Evolutionary conservation across 92 coral and sea anemone genomes (phyloP), one percentile per base, ranked within the genome.

Genomic region (Actinernus sp.): DNA sequence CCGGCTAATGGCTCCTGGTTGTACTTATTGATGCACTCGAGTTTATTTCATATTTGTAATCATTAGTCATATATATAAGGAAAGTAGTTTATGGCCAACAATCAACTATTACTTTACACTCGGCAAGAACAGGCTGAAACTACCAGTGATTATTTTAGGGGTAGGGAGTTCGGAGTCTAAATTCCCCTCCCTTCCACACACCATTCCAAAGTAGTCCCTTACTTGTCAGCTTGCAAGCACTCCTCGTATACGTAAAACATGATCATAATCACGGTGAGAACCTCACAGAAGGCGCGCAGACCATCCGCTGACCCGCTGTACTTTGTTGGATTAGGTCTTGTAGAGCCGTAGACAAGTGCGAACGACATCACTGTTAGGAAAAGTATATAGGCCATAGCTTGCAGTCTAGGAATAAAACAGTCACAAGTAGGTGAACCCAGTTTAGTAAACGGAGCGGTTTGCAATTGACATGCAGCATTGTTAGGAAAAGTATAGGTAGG

Each of bases 281-380:
- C 66, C 76, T 92, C 97, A 54, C 97, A 92, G 68, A 92, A 81
- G n/a, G 84, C 65, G 49, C 97, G 82, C 63, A 92, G 58, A 16
- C 87, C 79, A 20, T 92, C 86, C 4, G 83, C 95, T n/a, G 60
- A 40, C 1, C 86, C 93, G n/a, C 56, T 66, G 84, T 92, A 92
- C 73, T 80, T 67, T 26, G 48, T 58, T 3, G 97, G 97, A 21
- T 92, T 86, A 0, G 61, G 52, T 12, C 71, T 76, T 1, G 95
- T 83, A 1, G 92, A 75, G 25, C 95, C 97, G 44, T 84, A 71
- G 63, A 92, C 71, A 0, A 92, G 79, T 1, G 97, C 97, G 45
- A 62, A 92, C 0, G 97, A 92, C 67, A 92, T 58, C 59, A 92
- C 62, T 3, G 74, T 34, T 48, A 92, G 78, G 59, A 92, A 92